Evolutionary conservation across 2,113 vertebrate species (phyloP).

Genomic region (Crotalus horridus): DNA sequence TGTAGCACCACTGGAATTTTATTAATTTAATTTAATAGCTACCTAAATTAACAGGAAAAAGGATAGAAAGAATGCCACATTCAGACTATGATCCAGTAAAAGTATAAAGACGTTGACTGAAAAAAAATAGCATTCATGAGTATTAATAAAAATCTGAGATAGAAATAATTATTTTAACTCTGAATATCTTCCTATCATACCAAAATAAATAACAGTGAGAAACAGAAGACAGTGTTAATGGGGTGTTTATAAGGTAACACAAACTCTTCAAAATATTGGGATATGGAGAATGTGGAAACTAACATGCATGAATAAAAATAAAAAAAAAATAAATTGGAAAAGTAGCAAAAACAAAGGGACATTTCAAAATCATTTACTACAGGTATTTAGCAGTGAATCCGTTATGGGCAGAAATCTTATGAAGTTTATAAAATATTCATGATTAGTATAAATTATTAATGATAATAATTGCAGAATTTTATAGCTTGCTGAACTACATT

Average conservation of each 20-base stretch:
- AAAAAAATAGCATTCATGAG: background rate
- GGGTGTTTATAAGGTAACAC: background rate
- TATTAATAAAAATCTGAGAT: background rate
- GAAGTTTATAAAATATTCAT: background rate
- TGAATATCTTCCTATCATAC: background rate
- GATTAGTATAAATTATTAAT: background rate
- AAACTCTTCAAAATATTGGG: background rate
- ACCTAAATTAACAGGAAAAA: background rate
- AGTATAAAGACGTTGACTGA: background rate
- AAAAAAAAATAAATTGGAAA: background rate
- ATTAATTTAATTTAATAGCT: background rate
- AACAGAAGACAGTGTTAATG: background rate
- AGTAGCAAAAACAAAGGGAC: background rate
- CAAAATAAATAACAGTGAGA: background rate
- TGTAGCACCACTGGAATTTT: background rate
- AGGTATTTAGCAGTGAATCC: background rate
- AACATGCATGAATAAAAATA: background rate
- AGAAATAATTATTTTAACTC: background rate
- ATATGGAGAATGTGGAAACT: background rate
- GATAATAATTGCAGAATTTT: background rate
- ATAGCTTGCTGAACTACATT: background rate
- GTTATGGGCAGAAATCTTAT: background rate
- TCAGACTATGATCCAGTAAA: background rate
- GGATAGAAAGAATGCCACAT: background rate
- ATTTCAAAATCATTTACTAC: background rate